Base-by-base conservation (phyloP, 2,797 vertebrate species). In the Karalla daura region DNA sequence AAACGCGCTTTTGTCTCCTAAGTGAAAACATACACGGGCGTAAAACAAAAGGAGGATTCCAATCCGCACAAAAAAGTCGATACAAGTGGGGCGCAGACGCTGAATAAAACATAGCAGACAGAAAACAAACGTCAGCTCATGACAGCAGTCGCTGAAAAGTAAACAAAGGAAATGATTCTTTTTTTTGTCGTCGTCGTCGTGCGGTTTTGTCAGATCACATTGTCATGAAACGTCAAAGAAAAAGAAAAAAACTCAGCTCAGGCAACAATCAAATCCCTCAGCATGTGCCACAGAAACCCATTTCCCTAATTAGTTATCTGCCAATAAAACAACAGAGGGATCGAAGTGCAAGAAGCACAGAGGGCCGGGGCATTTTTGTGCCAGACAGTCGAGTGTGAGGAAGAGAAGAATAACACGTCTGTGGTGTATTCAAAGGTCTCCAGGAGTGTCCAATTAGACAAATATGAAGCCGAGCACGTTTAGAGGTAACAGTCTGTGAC, bases 361-460 rank as follows among this genome's bases (percentile, higher is more conserved):
- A 69, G 44, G 55, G 33, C n/a, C 6, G 1, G 45, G 36, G 37
- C 32, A 14, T 45, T 49, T 64, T 55, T 64, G 56, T 65, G 62
- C 70, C 55, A 67, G 67, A 74, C 45, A 47, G 53, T 78, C 71
- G 37, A n/a, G n/a, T n/a, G n/a, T n/a, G 25, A 50, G 5, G 30
- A 85, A 72, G 79, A 61, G 55, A 76, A 74, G 61, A 80, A 74
- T 52, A 68, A 66, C 46, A 67, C 15, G 12, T 61, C 62, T 74
- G 72, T 54, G 17, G 45, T 17, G 39, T 46, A 35, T 73, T 79
- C 77, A 80, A 55, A 81, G 56, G 81, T 83, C 76, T 70, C 68
- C 76, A 62, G 55, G 66, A 74, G 73, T 49, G 74, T 82, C 86
- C 86, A 87, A 89, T 86, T 86, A 91, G 68, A 83, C 71, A 67